phyloP scores from a whole-genome alignment of 2,797 vertebrate species.

The Hozukius guyotensis region DNA sequence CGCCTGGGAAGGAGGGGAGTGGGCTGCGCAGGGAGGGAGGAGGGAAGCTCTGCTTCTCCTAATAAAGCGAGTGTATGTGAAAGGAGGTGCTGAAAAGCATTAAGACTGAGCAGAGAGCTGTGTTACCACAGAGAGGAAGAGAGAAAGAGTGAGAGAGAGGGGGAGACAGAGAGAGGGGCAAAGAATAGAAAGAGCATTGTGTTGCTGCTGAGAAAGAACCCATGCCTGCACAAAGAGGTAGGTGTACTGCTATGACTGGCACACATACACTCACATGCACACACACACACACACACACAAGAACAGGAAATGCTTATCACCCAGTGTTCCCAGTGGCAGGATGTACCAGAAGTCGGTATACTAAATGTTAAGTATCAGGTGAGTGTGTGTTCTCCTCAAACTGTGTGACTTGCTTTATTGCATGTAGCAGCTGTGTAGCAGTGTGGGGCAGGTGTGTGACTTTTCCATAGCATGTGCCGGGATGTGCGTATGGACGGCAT shows the following conservation, averaged over 20 bases:
- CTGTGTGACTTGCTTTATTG: slow-evolving; percentile 38
- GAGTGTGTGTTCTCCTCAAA: slow-evolving; percentile 42
- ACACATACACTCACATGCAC: slow-evolving; percentile 34
- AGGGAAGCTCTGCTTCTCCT: slow-evolving; percentile 65
- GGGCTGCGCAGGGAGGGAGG: slow-evolving; percentile 67
- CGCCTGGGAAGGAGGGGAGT: slow-evolving; percentile 56
- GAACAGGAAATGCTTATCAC: slow-evolving; percentile 36
- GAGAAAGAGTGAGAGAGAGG: slow-evolving; percentile 15
- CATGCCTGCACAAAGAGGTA: slow-evolving; percentile 87
- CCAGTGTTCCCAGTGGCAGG: slow-evolving; percentile 11
- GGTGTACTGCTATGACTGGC: slow-evolving; percentile 72
- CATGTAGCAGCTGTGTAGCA: slow-evolving; percentile 19
- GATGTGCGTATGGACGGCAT: not conserved
- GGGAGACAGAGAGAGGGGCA: slow-evolving; percentile 28
- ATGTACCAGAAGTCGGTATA: slow-evolving; percentile 16
- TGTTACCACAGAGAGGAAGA: slow-evolving; percentile 53
- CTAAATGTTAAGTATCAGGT: slow-evolving; percentile 39
- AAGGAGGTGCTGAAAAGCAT: slow-evolving; percentile 70
- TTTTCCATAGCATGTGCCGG: slow-evolving; percentile 29
- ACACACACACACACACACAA: slow-evolving; percentile 20
- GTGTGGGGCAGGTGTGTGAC: slow-evolving; percentile 50
- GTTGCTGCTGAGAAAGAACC: slow-evolving; percentile 72
- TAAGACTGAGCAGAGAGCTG: slow-evolving; percentile 58
- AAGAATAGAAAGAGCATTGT: slow-evolving; percentile 80
- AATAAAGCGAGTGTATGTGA: slow-evolving; percentile 76